Evolutionary conservation across 2,888 invertebrate species (phyloP).

Genomic region (Furcula furcula): DNA sequence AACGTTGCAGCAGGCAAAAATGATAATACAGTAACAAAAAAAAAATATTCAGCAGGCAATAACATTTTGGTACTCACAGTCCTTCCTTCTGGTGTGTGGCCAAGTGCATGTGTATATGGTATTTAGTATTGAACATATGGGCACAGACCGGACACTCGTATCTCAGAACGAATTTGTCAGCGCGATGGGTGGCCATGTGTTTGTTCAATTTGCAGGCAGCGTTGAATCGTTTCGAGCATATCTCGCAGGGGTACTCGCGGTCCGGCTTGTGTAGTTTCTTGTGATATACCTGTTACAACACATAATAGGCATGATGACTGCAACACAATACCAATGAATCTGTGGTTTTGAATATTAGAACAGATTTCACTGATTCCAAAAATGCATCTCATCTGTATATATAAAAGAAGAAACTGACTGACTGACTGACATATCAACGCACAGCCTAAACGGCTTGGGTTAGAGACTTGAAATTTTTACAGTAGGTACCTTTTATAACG

Average conservation of each 20-base stretch:
- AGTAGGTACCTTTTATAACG: too few species aligned
- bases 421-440: too few species aligned
- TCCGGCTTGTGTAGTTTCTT: slow-evolving; percentile 53
- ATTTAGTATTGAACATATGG: slow-evolving; percentile 71
- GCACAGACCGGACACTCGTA: slow-evolving; percentile 77
- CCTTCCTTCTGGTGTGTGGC: slow-evolving; percentile 66
- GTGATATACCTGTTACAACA: slow-evolving; percentile 56
- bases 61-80: background rate
- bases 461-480: too few species aligned
- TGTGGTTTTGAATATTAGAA: too few species aligned
- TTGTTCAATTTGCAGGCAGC: slow-evolving; percentile 58
- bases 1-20: too few species aligned
- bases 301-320: background rate
- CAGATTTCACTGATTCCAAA: too few species aligned
- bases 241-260: slow-evolving; percentile 52
- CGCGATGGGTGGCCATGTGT: slow-evolving; percentile 50
- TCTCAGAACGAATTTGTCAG: slow-evolving; percentile 46
- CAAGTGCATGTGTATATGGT: slow-evolving; percentile 67
- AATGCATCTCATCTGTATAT: too few species aligned
- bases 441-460: too few species aligned
- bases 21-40: too few species aligned
- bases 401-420: too few species aligned
- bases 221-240: slow-evolving; percentile 61
- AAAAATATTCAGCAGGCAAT: too few species aligned
- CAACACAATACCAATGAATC: too few species aligned